phyloP scores from a whole-genome alignment of 2,113 vertebrate species.

The Caranx ignobilis region DNA sequence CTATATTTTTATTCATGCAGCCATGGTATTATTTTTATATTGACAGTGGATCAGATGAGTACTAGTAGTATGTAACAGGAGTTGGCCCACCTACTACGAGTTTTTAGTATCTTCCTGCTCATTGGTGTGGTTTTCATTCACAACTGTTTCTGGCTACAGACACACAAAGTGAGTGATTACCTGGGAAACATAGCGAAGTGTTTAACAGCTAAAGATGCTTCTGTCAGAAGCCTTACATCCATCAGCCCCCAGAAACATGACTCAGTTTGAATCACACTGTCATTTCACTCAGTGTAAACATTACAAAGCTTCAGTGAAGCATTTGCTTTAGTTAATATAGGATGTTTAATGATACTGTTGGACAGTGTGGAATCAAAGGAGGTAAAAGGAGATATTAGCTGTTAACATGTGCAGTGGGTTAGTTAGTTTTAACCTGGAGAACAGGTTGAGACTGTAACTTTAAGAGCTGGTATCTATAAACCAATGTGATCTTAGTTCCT shows the following conservation, averaged over 20 bases:
- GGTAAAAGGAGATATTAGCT: neutral
- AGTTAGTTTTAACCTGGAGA: neutral
- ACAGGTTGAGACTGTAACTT: slow-evolving; percentile 60
- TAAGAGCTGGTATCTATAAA: slow-evolving; percentile 55
- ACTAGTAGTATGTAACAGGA: neutral
- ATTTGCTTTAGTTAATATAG: neutral
- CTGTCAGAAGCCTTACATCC: no score
- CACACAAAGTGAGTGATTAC: no score
- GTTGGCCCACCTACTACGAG: no score
- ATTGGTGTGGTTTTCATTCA: no score
- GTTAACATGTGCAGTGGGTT: neutral
- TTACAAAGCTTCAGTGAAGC: neutral
- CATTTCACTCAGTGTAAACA: neutral
- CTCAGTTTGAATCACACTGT: neutral
- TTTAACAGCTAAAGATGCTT: no score
- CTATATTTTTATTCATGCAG: no score
- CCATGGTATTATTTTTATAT: no score
- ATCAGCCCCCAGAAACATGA: neutral
- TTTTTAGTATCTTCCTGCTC: no score
- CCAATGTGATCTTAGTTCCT: slow-evolving; percentile 64
- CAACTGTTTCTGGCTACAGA: no score
- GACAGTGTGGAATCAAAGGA: neutral
- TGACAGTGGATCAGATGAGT: neutral
- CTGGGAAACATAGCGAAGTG: no score
- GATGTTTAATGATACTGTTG: neutral